Evolutionary conservation across 2,888 invertebrate genomes (phyloP), one percentile per base, ranked within the genome.

Genomic region (Apotomis capreana): DNA sequence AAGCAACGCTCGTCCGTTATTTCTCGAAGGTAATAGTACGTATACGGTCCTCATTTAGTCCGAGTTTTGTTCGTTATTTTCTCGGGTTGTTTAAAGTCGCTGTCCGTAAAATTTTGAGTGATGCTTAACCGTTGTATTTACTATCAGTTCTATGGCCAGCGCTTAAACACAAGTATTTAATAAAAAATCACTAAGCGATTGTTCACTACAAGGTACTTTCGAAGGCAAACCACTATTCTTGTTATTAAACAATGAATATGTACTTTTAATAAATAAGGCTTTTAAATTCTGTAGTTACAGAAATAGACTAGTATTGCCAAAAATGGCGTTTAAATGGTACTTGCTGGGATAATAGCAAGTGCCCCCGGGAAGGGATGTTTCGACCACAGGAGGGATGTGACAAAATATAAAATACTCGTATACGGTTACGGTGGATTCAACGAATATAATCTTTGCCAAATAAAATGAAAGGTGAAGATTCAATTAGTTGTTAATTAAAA

Each of bases 231-330:
- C 10, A 26, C 6, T 46, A 15, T 36, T 9, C 44, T 57, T 15
- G 64, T 65, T 57, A 55, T 57, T 44, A 46, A 55, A 57, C n/a
- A 26, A 55, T 15, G n/a, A 57, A 44, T 57, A 65, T 57, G 55
- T 65, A 65, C 65, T 65, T 65, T 57, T 12, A 65, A 65, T 65
- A 13, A 26, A 65, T 57, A 65, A 46, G 46, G 64, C 44, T 55
- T 55, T 55, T 54, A 5, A 12, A 67, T 36, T 60, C 57, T 59
- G 51, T 59, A 68, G 49, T 13, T 46, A 65, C 26, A 65, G 46
- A 64, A 54, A 64, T 57, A 65, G 65, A 65, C 65, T 65, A 65
- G 65, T 65, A 26, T 55, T 55, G 55, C 65, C 26, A 57, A 57
- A 15, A 37, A 15, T 55, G 5, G 15, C 37, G 54, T 46, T 15